Base-by-base conservation (phyloP, 2,888 invertebrate species). In the Serrognathus titanus region DNA sequence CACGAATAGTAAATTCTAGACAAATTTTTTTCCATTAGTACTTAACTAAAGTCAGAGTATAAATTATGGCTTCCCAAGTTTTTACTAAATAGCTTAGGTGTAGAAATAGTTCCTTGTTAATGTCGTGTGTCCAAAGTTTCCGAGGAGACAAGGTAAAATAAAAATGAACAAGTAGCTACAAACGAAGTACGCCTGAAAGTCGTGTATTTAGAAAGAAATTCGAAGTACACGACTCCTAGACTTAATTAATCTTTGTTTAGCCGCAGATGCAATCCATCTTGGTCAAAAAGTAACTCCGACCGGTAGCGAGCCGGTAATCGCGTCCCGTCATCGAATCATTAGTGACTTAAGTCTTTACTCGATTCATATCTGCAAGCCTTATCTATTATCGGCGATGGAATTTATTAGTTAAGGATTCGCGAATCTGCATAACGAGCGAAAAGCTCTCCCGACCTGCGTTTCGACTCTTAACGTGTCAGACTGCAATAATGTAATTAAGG, bases 321-420 rank as follows among this genome's bases (percentile, higher is more conserved):
- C 53, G 58, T 51, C 59, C 64, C 63, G 63, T 68, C 68, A 66
- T 63, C 63, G 58, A 58, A 67, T 66, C 66, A 68, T 68, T 68
- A 67, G 66, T 64, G 66, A 67, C 64, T 65, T 63, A 60, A 62
- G 65, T 63, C 67, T 63, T 64, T 66, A 61, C 61, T 48, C 53
- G 58, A 58, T 58, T 54, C 50, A 58, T 58, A 58, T 54, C 62
- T 63, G 9, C 43, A 2, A 16, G 43, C 43, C 13, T 43, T 43
- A 43, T 43, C 43, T 43, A 43, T 43, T 43, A 43, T 43, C 43
- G 43, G 43, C 10, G 43, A 43, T 13, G 43, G 43, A 20, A 43
- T 43, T 43, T 43, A 16, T 11, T 16, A 13, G 12, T 16, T 43
- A 10, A 6, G 12, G 16, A 16, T 43, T 43, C 20, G 16, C 11